These are phyloP conservation scores for Parotia lawesii DNA, from an alignment of 2,113 vertebrate species.

Conservation along the genomic window DNA sequence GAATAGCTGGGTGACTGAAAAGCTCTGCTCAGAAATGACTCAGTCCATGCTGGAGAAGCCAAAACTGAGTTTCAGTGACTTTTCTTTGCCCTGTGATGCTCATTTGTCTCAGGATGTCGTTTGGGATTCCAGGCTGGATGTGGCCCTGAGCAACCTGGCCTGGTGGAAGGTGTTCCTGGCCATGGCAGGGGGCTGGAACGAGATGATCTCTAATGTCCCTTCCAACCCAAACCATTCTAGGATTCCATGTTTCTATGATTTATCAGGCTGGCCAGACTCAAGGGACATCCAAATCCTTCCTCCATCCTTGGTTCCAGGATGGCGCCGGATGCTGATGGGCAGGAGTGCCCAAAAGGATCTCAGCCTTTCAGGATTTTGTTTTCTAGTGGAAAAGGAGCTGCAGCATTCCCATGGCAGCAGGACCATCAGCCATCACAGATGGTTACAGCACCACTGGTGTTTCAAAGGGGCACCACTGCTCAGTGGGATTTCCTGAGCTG, in stretches of 20 bases:
- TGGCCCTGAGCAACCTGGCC: neutral
- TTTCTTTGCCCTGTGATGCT: neutral
- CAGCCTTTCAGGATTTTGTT: neutral
- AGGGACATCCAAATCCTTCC: neutral
- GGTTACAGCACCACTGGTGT: accelerated
- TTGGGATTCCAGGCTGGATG: neutral
- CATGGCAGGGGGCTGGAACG: neutral
- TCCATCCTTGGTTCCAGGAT: neutral
- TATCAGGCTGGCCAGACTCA: neutral
- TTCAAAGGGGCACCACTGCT: neutral
- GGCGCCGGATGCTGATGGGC: neutral
- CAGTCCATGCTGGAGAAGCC: neutral
- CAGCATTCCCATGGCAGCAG: neutral
- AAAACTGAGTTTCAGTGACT: neutral
- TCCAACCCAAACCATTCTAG: neutral
- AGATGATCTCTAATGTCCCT: neutral
- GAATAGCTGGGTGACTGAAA: neutral
- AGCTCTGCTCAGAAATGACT: neutral
- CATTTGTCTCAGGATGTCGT: neutral
- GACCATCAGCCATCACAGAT: neutral
- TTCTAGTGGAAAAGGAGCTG: neutral
- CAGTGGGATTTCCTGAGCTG: neutral
- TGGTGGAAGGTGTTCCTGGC: neutral
- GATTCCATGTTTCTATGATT: neutral
- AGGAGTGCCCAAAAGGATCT: neutral